Percentiles rank a stretch among this genome's conserved stretches.
Evolutionary conservation across 2,113 vertebrate species (phyloP).

Genomic region (Loxodonta africana): DNA sequence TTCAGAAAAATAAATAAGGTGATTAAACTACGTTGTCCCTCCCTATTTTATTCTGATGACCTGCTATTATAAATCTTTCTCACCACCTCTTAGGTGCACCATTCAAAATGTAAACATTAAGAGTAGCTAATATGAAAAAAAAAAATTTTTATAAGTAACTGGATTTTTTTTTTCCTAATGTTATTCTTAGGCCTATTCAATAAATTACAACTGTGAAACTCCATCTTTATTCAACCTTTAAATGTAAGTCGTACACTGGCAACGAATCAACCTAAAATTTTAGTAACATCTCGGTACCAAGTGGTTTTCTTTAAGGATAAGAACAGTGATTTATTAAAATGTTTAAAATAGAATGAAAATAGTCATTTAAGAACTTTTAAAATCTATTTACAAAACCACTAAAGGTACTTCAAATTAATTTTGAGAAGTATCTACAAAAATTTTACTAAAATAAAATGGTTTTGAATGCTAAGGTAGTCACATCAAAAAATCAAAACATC

Average conservation of each 20-base stretch:
- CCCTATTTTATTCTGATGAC: slow-evolving; percentile 69
- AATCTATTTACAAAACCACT: slow-evolving; percentile 72
- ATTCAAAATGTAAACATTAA: slow-evolving; percentile 62
- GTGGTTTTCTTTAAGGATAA: slow-evolving; percentile 78
- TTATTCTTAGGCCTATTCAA: slow-evolving; percentile 72
- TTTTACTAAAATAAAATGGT: slow-evolving; percentile 56
- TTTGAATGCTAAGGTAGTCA: not conserved
- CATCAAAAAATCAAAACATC: not conserved
- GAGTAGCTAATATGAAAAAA: slow-evolving; percentile 69
- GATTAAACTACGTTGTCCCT: slow-evolving; percentile 60
- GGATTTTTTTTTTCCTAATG: slow-evolving; percentile 71
- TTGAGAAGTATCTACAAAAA: slow-evolving; percentile 2
- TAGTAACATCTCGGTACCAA: slow-evolving; percentile 72
- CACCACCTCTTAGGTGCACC: slow-evolving; percentile 20
- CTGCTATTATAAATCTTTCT: slow-evolving; percentile 74
- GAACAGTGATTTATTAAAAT: slow-evolving; percentile 82
- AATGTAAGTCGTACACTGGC: slow-evolving; percentile 74
- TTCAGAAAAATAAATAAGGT: slow-evolving; percentile 60
- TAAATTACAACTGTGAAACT: slow-evolving; percentile 76
- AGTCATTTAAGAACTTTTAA: slow-evolving; percentile 83
- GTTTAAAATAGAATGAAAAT: slow-evolving; percentile 85
- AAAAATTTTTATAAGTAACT: slow-evolving; percentile 71
- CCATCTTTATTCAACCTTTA: slow-evolving; percentile 76
- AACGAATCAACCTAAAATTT: slow-evolving; percentile 84
- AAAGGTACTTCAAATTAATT: slow-evolving; percentile 79